Conservation (phyloP, 2,888 invertebrate species). For the Papilio gigon region DNA sequence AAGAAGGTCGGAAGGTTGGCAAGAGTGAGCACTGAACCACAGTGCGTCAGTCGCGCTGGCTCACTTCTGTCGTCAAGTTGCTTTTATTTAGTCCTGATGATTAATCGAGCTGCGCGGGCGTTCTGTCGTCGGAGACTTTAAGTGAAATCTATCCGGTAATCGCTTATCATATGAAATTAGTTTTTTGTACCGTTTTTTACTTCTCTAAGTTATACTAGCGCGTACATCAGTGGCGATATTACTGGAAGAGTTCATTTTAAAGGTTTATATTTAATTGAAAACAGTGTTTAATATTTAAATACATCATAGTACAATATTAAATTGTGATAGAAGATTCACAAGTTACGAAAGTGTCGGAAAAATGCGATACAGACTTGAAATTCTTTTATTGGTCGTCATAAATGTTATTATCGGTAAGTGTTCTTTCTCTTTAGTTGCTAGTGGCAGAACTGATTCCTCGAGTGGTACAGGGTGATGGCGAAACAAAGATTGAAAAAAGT, state of each 20-base stretch:
- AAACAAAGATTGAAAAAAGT: too few relatives aligned
- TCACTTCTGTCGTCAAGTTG: neutral
- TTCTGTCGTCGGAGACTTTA: slow-evolving; percentile 1
- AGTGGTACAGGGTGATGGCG: neutral
- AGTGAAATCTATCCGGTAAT: neutral
- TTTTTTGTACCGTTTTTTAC: neutral
- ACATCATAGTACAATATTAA: too few relatives aligned
- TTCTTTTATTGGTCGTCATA: neutral
- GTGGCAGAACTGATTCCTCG: neutral
- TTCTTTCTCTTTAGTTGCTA: neutral
- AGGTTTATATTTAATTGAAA: too few relatives aligned
- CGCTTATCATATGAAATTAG: neutral
- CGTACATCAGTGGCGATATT: too few relatives aligned
- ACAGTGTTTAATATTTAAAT: too few relatives aligned
- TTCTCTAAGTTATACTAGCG: too few relatives aligned
- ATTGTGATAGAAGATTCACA: too few relatives aligned
- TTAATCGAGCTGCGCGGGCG: too few relatives aligned
- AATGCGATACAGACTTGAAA: slow-evolving; percentile 6
- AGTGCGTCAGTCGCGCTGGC: slow-evolving; percentile 9
- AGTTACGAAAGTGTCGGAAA: neutral
- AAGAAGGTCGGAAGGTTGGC: slow-evolving; percentile 13
- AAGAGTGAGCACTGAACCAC: slow-evolving; percentile 10
- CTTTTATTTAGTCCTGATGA: neutral
- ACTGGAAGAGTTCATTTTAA: too few relatives aligned
- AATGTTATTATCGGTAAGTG: neutral